Evolutionary conservation across 2,113 vertebrate species (phyloP).

Genomic region (Cinclus mexicanus): DNA sequence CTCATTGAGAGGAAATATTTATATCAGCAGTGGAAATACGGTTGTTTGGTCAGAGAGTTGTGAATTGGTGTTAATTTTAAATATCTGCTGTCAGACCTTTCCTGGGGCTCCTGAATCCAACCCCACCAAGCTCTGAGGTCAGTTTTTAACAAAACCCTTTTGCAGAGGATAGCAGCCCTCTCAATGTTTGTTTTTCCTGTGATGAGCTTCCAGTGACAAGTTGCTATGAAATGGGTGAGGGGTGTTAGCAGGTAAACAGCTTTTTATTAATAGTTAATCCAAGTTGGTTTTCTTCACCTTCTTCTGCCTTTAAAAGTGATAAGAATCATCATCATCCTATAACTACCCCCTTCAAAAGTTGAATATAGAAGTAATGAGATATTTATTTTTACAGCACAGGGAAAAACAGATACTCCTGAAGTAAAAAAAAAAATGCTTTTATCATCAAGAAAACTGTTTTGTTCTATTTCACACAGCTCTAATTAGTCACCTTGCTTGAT

Average conservation of each 20-base stretch:
- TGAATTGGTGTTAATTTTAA: neutral
- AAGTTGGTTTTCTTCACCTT: neutral
- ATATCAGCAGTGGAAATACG: neutral
- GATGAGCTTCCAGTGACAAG: neutral
- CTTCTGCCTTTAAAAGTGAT: neutral
- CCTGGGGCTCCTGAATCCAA: neutral
- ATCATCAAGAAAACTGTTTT: neutral
- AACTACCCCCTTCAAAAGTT: neutral
- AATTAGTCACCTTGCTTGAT: neutral
- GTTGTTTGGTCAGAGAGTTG: neutral
- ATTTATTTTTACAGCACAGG: neutral
- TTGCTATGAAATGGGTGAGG: neutral
- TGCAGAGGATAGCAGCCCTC: neutral
- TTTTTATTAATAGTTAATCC: neutral
- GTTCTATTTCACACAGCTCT: neutral
- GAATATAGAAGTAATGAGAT: neutral
- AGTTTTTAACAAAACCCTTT: neutral
- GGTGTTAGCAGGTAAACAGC: neutral
- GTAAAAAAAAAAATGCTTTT: neutral
- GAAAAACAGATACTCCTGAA: neutral
- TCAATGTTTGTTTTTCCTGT: conserved; percentile 17
- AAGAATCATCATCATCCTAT: neutral
- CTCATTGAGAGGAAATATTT: neutral
- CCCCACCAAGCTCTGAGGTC: neutral
- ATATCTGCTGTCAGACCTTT: neutral